Evolutionary conservation across 2,888 invertebrate species (phyloP).

Genomic region (Ochlodes sylvanus): DNA sequence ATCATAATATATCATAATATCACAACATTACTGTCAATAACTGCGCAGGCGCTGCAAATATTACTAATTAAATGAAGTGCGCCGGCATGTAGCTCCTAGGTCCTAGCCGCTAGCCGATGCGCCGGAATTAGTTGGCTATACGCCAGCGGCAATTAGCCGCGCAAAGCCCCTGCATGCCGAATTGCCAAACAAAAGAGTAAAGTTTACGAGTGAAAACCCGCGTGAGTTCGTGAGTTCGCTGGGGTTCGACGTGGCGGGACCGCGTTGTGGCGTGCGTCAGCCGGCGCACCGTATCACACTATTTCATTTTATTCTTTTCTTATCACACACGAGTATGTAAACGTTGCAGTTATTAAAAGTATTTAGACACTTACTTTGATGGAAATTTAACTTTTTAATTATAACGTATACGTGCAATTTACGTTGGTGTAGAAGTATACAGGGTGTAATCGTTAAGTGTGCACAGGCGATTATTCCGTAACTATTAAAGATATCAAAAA

Average conservation of each 20-base stretch:
- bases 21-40: neutral
- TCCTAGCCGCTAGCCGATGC: slow-evolving; percentile 3
- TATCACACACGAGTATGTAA: too few relatives aligned
- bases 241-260: neutral
- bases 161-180: slow-evolving; percentile 30
- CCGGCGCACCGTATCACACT: neutral
- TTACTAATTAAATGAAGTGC: neutral
- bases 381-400: too few relatives aligned
- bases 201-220: slow-evolving; percentile 24
- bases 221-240: neutral
- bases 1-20: too few relatives aligned
- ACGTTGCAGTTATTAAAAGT: too few relatives aligned
- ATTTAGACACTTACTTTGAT: too few relatives aligned
- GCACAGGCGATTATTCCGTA: too few relatives aligned
- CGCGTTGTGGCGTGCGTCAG: neutral
- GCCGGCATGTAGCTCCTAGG: neutral
- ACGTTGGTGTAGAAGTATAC: too few relatives aligned
- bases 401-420: too few relatives aligned
- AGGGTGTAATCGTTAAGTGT: too few relatives aligned
- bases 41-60: slow-evolving; percentile 1
- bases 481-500: too few relatives aligned
- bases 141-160: slow-evolving; percentile 33
- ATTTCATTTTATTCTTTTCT: too few relatives aligned
- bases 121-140: slow-evolving; percentile 26
- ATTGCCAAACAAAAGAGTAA: slow-evolving; percentile 52